These are phyloP conservation scores for Ascidia mentula DNA, from an alignment of 23 tunicate genomes.

Conservation along the genomic window DNA sequence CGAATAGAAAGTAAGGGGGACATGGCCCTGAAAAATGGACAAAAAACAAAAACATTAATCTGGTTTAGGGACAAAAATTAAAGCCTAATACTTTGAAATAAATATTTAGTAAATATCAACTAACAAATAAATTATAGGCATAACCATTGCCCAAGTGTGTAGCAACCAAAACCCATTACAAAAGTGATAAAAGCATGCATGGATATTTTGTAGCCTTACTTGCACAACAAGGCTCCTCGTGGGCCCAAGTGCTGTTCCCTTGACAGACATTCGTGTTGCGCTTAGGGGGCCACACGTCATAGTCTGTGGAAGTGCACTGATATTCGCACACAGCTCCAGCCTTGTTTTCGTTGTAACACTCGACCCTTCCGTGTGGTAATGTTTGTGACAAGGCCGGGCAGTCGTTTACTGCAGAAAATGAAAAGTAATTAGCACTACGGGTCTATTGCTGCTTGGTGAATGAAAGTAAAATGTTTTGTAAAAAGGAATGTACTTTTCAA, in stretches of 20 bases:
- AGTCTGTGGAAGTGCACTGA: neutral
- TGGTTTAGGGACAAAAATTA: too few species aligned
- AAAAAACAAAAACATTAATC: too few species aligned
- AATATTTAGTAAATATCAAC: too few species aligned
- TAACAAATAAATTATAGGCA: too few species aligned
- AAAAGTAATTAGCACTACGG: too few species aligned
- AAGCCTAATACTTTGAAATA: neutral
- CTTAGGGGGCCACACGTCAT: neutral
- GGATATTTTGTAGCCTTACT: too few species aligned
- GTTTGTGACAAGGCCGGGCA: neutral
- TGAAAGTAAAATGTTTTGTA: too few species aligned
- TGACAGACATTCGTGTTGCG: neutral
- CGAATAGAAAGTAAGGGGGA: neutral
- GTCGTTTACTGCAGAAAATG: neutral
- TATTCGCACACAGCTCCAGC: neutral
- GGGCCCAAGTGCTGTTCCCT: neutral
- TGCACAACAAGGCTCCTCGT: conserved; percentile 2
- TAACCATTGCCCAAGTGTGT: too few species aligned
- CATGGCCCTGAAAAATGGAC: neutral
- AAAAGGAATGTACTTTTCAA: too few species aligned
- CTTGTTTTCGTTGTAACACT: neutral
- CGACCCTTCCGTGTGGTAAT: neutral
- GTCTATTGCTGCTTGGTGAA: too few species aligned
- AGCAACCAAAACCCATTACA: too few species aligned
- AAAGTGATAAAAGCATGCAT: too few species aligned